phyloP scores from a whole-genome alignment of 2,113 vertebrate species.

The Tragelaphus strepsiceros region DNA sequence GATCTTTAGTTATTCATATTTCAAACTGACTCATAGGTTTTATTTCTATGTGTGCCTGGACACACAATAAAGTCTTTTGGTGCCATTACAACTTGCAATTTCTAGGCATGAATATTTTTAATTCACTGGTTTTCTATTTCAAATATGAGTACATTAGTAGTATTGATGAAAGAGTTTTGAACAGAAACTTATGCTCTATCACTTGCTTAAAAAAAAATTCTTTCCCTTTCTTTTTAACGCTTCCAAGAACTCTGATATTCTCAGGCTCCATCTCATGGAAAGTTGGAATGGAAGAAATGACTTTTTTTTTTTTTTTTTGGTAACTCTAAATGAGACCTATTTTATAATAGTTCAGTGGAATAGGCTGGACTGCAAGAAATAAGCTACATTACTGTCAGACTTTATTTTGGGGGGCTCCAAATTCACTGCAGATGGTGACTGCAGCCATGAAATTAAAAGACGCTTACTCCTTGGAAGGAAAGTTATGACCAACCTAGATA shows the following conservation, averaged over 20 bases:
- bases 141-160: neutral
- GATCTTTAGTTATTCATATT: neutral
- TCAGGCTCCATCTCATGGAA: neutral
- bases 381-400: neutral
- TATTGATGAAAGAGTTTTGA: neutral
- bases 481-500: no score
- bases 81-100: neutral
- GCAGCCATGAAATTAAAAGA: no score
- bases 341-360: neutral
- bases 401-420: no score
- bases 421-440: no score
- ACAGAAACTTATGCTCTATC: neutral
- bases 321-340: neutral
- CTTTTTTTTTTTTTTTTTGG: neutral
- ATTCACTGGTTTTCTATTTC: neutral
- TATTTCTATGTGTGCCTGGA: neutral
- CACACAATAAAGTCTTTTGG: neutral
- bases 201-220: neutral
- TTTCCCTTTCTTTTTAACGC: neutral
- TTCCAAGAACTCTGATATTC: neutral
- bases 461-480: no score
- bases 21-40: neutral
- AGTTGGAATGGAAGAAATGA: neutral
- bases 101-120: neutral
- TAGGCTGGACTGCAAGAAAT: neutral